Evolutionary conservation across 2,113 vertebrate species (phyloP), one percentile per base, ranked within the genome.

Genomic region (Mesitornis unicolor): DNA sequence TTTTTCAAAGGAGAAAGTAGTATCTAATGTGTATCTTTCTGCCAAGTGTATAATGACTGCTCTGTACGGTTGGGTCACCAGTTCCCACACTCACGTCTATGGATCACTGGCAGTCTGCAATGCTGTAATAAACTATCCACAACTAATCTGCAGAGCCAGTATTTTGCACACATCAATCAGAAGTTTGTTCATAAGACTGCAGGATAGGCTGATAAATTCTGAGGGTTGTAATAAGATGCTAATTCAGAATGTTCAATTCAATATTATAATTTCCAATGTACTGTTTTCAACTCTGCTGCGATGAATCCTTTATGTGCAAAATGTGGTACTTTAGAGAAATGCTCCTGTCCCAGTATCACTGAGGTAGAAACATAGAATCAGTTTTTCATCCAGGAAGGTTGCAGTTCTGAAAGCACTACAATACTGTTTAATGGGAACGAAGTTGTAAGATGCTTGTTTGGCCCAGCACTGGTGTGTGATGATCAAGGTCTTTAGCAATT

Each of bases 21-120:
- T 40, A 78, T 87, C 71, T 63, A 74, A 61, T 6, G 0, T 40
- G 29, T 95, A 59, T 83, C n/a, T n/a, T n/a, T n/a, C 43, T 88
- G 70, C 50, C 59, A 64, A 92, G 57, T 38, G 51, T 53, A 85
- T 71, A 95, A 71, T 85, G 74, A 79, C 54, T 81, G 6, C 60
- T 84, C 80, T 81, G 64, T 63, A 77, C 16, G 54, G n/a, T 88
- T 73, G 43, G 29, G 50, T 65, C 64, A 50, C 51, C 70, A 60
- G 65, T 93, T 96, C 82, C 87, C 82, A 94, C 61, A 85, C 56
- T 51, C 57, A 2, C 15, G n/a, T 59, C 48, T 68, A 14, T n/a
- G 60, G 81, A 87, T 82, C 69, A 68, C 57, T 76, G 70, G 78
- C 53, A 93, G 56, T 2, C 48, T 71, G 61, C 53, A 87, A n/a